These are phyloP conservation scores for Chirona hameri DNA, from an alignment of 2,888 invertebrate species.

Conservation along the genomic window DNA sequence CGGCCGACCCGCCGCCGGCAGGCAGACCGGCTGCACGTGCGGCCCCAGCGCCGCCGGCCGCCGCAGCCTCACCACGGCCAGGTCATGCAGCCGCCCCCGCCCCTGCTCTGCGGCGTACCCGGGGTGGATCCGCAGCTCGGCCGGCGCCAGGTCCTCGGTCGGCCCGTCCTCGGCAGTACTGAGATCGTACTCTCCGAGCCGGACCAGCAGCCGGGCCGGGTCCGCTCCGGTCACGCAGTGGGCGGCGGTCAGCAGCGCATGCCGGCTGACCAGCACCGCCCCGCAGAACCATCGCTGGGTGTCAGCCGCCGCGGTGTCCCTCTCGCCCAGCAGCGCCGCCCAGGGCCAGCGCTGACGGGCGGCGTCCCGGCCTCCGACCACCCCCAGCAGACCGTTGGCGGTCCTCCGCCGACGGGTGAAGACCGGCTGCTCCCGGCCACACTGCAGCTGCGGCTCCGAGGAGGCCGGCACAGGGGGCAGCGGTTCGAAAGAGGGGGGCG, in stretches of 20 bases:
- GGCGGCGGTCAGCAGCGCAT: constrained; percentile 43
- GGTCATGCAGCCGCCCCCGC: constrained; percentile 42
- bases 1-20: constrained; percentile 64
- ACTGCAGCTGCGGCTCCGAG: background rate
- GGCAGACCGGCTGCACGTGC: constrained; percentile 68
- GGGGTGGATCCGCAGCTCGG: background rate
- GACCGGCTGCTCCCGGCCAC: background rate
- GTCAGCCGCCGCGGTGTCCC: constrained; percentile 36
- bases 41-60: constrained; percentile 45
- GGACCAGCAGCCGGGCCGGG: constrained; percentile 45
- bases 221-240: constrained; percentile 43
- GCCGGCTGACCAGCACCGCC: constrained; percentile 45
- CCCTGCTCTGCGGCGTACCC: constrained; percentile 34
- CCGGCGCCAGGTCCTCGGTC: background rate
- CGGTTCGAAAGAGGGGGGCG: background rate
- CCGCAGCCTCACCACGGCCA: constrained; percentile 53
- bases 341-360: constrained; percentile 43
- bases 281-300: constrained; percentile 50
- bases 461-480: background rate
- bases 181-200: constrained; percentile 1
- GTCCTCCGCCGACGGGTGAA: constrained; percentile 41
- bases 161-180: background rate
- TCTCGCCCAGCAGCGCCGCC: constrained; percentile 46
- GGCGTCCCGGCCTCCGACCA: constrained; percentile 42
- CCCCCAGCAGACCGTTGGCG: constrained; percentile 40